A percentile compares a stretch with the other conserved stretches of the same genome.
phyloP scores from a whole-genome alignment of 2,113 vertebrate genomes.

The Lamprotornis superbus region DNA sequence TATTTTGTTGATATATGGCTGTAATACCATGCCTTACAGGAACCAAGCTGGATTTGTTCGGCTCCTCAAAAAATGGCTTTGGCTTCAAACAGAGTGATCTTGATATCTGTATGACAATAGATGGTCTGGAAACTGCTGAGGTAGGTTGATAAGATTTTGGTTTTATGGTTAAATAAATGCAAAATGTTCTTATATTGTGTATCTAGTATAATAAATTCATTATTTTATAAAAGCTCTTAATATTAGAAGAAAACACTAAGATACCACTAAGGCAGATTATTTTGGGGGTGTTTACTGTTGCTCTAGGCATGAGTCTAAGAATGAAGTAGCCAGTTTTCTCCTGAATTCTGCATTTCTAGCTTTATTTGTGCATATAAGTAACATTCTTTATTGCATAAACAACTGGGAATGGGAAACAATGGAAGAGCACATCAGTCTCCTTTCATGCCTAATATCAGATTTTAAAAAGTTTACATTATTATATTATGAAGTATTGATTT shows the following conservation, averaged over 20 bases:
- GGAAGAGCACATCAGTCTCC: background rate
- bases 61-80: conserved; percentile 95
- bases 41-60: conserved; percentile 88
- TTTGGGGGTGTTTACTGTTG: background rate
- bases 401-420: background rate
- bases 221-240: background rate
- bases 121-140: conserved; percentile 85
- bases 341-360: background rate
- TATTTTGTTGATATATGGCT: background rate
- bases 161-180: background rate
- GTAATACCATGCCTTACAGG: conserved; percentile 69
- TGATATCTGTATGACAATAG: conserved; percentile 92
- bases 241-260: background rate
- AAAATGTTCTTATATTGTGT: background rate
- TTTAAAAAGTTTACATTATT: background rate
- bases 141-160: conserved; percentile 57
- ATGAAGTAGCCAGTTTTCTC: background rate
- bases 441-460: background rate
- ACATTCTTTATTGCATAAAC: background rate
- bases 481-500: background rate
- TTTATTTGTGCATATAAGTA: background rate
- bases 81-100: conserved; percentile 95
- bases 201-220: background rate
- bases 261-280: background rate
- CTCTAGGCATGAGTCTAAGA: background rate